Conservation (phyloP, 2,888 invertebrate genomes). For the Apoderus coryli region DNA sequence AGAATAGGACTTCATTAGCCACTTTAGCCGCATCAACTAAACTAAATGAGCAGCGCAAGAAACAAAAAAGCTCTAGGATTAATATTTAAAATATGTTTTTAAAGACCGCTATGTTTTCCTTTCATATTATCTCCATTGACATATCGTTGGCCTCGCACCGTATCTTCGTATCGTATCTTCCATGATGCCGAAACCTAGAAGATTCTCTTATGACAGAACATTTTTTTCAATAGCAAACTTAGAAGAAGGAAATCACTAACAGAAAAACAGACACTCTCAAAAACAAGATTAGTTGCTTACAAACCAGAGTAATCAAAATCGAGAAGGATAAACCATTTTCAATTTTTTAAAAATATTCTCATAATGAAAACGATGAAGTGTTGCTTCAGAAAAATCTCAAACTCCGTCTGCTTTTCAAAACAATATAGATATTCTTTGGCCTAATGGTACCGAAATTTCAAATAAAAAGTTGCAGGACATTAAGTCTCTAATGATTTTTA, state of each 20-base stretch:
- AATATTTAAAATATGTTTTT: too few relatives aligned
- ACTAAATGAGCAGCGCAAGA: too few relatives aligned
- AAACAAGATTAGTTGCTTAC: slow-evolving; percentile 6
- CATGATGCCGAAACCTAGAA: too few relatives aligned
- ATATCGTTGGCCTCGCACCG: too few relatives aligned
- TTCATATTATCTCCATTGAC: too few relatives aligned
- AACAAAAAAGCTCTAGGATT: too few relatives aligned
- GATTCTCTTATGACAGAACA: too few relatives aligned
- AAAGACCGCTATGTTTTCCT: too few relatives aligned
- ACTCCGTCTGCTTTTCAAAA: slow-evolving; percentile 3
- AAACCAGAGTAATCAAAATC: slow-evolving; percentile 6
- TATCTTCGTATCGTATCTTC: too few relatives aligned
- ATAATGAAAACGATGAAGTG: slow-evolving; percentile 3
- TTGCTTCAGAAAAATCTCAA: slow-evolving; percentile 6
- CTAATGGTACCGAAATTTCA: slow-evolving; percentile 6
- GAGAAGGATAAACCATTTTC: slow-evolving; percentile 4
- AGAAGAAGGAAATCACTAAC: slow-evolving; percentile 3
- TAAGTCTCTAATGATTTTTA: slow-evolving; percentile 6
- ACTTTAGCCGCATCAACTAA: too few relatives aligned
- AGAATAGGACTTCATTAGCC: too few relatives aligned
- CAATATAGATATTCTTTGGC: slow-evolving; percentile 5
- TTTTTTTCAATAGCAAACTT: slow-evolving; percentile 1
- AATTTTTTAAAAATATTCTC: slow-evolving; percentile 2
- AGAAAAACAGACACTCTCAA: slow-evolving; percentile 6
- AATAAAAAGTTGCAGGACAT: slow-evolving; percentile 4